Evolutionary conservation across 2,113 vertebrate genomes (phyloP).

Genomic region (Colinus virginianus): DNA sequence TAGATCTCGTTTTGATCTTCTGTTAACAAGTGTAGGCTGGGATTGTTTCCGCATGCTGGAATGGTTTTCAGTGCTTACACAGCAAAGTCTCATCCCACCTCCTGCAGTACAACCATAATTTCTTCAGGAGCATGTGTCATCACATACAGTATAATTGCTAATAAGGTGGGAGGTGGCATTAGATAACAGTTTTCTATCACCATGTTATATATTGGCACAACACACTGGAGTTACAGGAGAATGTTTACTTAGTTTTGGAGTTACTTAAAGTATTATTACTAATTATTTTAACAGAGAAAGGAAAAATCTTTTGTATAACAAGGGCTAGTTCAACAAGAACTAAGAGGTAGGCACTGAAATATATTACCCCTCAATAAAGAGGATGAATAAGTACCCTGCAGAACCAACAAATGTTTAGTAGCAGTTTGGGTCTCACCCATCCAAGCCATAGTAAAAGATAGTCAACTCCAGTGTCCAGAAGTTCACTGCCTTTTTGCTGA

Average conservation of each 20-base stretch:
- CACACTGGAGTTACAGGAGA: not conserved
- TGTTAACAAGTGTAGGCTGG: not conserved
- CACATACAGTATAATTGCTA: not conserved
- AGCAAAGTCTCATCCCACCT: not conserved
- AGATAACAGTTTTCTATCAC: not conserved
- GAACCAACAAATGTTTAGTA: not conserved
- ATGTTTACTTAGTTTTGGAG: not conserved
- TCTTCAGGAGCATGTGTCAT: not conserved
- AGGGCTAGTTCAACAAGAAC: not conserved
- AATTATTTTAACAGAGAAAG: not conserved
- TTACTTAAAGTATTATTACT: not conserved
- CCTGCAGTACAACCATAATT: not conserved
- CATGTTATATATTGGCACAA: not conserved
- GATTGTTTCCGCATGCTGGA: not conserved
- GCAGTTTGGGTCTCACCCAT: not conserved
- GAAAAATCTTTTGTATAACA: not conserved
- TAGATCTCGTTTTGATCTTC: not conserved
- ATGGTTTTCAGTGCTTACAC: not conserved
- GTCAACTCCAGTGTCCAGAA: not conserved
- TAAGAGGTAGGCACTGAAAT: not conserved
- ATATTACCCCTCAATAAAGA: not conserved
- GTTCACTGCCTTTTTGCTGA: not conserved
- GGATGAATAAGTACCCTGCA: not conserved
- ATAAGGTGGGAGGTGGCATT: not conserved
- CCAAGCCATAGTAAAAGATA: not conserved